Evolutionary conservation across 2,113 vertebrate species (phyloP), one percentile per base, ranked within the genome.

Genomic region (Scatophagus argus): DNA sequence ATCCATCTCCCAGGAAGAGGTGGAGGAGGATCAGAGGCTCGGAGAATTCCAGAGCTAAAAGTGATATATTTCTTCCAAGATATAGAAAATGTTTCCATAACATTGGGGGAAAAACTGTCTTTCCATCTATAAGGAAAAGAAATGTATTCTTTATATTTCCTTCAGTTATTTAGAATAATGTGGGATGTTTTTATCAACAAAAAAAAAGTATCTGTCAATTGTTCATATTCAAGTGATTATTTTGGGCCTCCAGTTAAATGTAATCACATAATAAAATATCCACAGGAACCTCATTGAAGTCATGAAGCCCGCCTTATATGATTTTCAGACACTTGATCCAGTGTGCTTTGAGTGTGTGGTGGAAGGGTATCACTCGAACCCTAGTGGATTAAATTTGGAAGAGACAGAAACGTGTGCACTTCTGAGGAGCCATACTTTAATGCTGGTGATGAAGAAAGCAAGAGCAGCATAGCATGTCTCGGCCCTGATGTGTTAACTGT

Each of bases 401-500:
- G 47, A 58, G 25, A 32, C 36, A 64, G 61, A 25, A 51, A 71
- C 11, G 4, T 27, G 29, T 0, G 1, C 21, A 36, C 23, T 7
- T 60, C 5, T 31, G 32, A 55, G 9, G 43, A 44, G 11, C 29
- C 39, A 9, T n/a, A 8, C 10, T 32, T 61, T 34, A 56, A 76
- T 49, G 23, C 49, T 9, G 36, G 16, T 51, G 47, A 62, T 70
- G 65, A 69, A 43, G 34, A 60, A 54, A 38, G 27, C 43, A 38
- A 44, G 43, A 84, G 52, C 25, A 70, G 34, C 38, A 41, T 54
- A 38, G 51, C 75, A 49, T 64, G 32, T 47, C 55, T 66, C 23
- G 38, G 61, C 43, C 11, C 44, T 54, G 32, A 85, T 84, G 62
- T 76, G 80, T 78, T 81, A 88, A 91, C 82, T 82, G 86, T 90